A percentile compares a stretch with the other conserved stretches of the same genome.
Evolutionary conservation across 2,797 vertebrate species (phyloP).

Genomic region (Notoglanidium macrostoma): DNA sequence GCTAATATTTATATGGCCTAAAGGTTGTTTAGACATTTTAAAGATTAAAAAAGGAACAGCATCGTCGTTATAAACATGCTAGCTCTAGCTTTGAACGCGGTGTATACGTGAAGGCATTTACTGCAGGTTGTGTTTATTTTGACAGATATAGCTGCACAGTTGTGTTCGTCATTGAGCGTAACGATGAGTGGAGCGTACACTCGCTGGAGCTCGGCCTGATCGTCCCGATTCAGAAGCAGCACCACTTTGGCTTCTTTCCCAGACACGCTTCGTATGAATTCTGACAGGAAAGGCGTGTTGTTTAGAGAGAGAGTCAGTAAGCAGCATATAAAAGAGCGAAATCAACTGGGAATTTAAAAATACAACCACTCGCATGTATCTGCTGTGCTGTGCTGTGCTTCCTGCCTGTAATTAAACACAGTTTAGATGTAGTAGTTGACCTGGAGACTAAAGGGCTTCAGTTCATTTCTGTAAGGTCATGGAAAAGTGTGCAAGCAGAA

Average conservation of each 20-base stretch:
- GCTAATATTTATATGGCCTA: constrained; percentile 5
- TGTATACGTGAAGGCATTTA: background rate
- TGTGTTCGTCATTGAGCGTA: background rate
- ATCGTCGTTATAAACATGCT: background rate
- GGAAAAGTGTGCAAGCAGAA: background rate
- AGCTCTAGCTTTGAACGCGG: background rate
- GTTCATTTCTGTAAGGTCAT: background rate
- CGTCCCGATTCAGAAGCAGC: constrained; percentile 26
- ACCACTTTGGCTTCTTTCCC: constrained; percentile 47
- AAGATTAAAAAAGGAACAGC: background rate
- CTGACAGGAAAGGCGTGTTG: constrained; percentile 21
- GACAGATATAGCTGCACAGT: background rate
- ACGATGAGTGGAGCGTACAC: constrained; percentile 21
- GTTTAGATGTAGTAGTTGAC: background rate
- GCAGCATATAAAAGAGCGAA: constrained; percentile 5
- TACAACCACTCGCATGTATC: constrained; percentile 18
- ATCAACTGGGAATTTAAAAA: constrained; percentile 15
- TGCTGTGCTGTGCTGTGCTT: constrained; percentile 14
- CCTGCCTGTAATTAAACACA: no score
- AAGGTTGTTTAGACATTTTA: constrained; percentile 1
- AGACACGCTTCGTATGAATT: constrained; percentile 44
- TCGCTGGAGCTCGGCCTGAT: constrained; percentile 25
- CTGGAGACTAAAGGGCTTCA: background rate
- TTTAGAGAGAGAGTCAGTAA: constrained; percentile 40
- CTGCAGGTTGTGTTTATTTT: background rate